Evolutionary conservation across 2,888 invertebrate genomes (phyloP).

Genomic region (Scelioninae gen. 1): DNA sequence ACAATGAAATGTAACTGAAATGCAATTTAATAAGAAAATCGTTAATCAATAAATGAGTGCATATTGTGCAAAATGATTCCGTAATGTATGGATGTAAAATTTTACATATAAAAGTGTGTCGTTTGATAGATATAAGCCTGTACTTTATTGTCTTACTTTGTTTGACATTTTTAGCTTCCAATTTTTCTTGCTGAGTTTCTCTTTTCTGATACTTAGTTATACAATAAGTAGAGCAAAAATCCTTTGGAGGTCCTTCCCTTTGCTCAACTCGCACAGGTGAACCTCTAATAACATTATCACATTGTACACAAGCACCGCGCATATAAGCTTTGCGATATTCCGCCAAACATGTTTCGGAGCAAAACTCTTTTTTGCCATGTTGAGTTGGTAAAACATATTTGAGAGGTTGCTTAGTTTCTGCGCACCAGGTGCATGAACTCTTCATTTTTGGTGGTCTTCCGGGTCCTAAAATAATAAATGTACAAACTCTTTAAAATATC

Average conservation of each 20-base stretch:
- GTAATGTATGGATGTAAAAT: no score
- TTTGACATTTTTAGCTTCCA: no score
- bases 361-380: constrained; percentile 96
- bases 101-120: no score
- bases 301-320: constrained; percentile 94
- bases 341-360: constrained; percentile 94
- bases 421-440: constrained; percentile 92
- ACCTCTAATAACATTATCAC: constrained; percentile 93
- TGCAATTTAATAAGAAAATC: no score
- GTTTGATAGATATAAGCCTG: no score
- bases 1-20: no score
- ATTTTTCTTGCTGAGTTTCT: no score
- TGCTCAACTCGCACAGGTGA: constrained; percentile 87
- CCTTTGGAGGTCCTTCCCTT: constrained; percentile 87
- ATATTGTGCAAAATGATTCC: no score
- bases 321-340: constrained; percentile 95
- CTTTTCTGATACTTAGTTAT: constrained; percentile 92
- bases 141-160: no score
- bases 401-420: constrained; percentile 91
- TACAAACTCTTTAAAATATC: no score
- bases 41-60: no score
- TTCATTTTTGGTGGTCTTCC: constrained; percentile 93
- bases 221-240: constrained; percentile 94
- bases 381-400: constrained; percentile 95
- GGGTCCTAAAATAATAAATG: constrained; percentile 85